Base-by-base conservation (phyloP, 1,140 invertebrate species). In the Epicauta chinensis region DNA sequence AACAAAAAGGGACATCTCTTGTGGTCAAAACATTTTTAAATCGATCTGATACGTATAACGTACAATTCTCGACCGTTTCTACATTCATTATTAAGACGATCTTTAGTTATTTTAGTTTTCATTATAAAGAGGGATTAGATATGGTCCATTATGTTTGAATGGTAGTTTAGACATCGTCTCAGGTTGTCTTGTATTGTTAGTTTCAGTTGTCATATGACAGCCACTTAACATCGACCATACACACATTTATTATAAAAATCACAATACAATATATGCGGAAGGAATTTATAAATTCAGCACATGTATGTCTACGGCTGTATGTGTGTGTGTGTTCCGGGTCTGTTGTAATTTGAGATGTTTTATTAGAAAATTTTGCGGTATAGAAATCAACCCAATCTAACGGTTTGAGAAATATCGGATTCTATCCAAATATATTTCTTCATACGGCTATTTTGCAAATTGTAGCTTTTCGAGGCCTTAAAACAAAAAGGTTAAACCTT, bases 21-120 rank as follows among this genome's bases (percentile, higher is more conserved):
- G 59, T 53, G 63, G 63, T 65, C 63, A 65, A 63, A 65, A 65
- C 58, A 65, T 53, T 60, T 23, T 65, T 62, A 65, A 63, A 65
- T 59, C 63, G 63, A 65, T 63, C 56, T 43, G 13, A 29, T n/a
- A n/a, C 23, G n/a, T 32, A 34, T 13, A n/a, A 16, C n/a, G 31
- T 16, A 23, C 23, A 23, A 23, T 23, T 23, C 7, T 23, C 23
- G 23, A 23, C 23, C 23, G 23, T 23, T 23, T 23, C 23, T 5
- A 3, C 7, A 23, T 31, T 17, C 12, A 38, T 17, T 43, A 12
- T 31, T 52, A 49, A 42, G 30, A 14, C 31, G 12, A 39, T 23
- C 7, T 23, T 23, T 7, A 5, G 23, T 23, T 23, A 5, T 23
- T 23, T 7, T 23, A 23, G 23, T 23, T 23, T 23, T 23, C 7